These are phyloP conservation scores for Drosophila pruinosa DNA, from an alignment of 1,140 invertebrate species.

Conservation along the genomic window DNA sequence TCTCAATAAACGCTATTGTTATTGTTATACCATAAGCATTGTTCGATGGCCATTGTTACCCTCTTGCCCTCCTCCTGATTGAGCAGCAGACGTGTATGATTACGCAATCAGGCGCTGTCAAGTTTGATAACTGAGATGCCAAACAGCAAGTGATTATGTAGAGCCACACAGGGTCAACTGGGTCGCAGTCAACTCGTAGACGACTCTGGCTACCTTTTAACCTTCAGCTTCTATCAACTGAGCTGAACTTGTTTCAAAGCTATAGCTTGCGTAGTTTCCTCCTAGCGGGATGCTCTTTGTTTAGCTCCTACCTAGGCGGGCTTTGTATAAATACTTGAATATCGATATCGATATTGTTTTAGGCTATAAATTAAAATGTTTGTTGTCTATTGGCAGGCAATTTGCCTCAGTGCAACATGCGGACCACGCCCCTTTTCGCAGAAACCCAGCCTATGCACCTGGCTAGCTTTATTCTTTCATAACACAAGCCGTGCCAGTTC, in stretches of 20 bases:
- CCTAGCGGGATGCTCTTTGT: no score
- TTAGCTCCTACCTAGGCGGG: not conserved
- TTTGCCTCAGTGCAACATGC: slow-evolving; percentile 14
- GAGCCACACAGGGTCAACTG: slow-evolving; percentile 6
- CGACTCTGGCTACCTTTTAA: slow-evolving; percentile 2
- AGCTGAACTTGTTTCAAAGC: not conserved
- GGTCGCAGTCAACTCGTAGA: not conserved
- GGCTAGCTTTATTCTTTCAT: slow-evolving; percentile 12
- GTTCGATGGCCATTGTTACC: slow-evolving; percentile 15
- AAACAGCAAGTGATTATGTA: slow-evolving; percentile 22
- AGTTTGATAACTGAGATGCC: slow-evolving; percentile 16
- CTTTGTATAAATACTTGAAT: slow-evolving; percentile 16
- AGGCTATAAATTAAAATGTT: slow-evolving; percentile 43
- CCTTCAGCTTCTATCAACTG: not conserved
- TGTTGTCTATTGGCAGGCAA: slow-evolving; percentile 26
- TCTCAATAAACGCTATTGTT: slow-evolving; percentile 2
- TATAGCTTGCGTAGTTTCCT: slow-evolving; percentile 3
- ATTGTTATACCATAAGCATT: slow-evolving; percentile 15
- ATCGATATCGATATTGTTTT: slow-evolving; percentile 17
- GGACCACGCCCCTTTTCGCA: slow-evolving; percentile 21
- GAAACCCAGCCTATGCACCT: not conserved
- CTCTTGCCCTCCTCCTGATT: not conserved
- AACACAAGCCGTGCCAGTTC: slow-evolving; percentile 29
- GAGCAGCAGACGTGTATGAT: slow-evolving; percentile 12
- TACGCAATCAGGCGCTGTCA: slow-evolving; percentile 29